phyloP scores from a whole-genome alignment of 2,888 invertebrate species.

The Priocnemis perturbator region DNA sequence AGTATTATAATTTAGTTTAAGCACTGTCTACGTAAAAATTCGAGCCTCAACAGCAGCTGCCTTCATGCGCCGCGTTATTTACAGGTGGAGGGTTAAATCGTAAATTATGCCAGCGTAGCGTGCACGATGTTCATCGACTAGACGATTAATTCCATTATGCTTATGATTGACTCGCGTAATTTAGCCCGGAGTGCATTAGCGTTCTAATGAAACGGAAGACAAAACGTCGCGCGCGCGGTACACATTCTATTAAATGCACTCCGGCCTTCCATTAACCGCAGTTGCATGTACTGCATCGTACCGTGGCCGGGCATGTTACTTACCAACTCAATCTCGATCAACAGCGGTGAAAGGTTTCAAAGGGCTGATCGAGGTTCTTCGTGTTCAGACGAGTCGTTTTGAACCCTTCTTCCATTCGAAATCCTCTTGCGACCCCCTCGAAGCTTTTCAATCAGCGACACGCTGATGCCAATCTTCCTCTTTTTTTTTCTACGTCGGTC shows the following conservation, averaged over 20 bases:
- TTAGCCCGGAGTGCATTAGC: slow-evolving; percentile 10
- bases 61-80: too few species aligned
- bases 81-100: too few species aligned
- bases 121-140: too few species aligned
- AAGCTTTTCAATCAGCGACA: too few species aligned
- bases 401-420: neutral
- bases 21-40: too few species aligned
- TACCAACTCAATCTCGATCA: slow-evolving; percentile 21
- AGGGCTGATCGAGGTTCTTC: slow-evolving; percentile 15
- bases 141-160: slow-evolving; percentile 1
- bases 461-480: too few species aligned
- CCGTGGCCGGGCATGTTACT: slow-evolving; percentile 10
- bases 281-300: neutral
- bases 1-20: too few species aligned
- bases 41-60: too few species aligned
- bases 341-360: slow-evolving; percentile 1
- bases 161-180: slow-evolving; percentile 19
- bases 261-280: slow-evolving; percentile 18
- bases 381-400: too few species aligned
- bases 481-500: too few species aligned
- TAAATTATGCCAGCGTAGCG: too few species aligned
- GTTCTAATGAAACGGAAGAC: slow-evolving; percentile 10
- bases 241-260: slow-evolving; percentile 22
- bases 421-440: neutral
- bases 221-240: slow-evolving; percentile 12